Evolutionary conservation across 2,113 vertebrate species (phyloP), one percentile per base, ranked within the genome.

Genomic region (Nibea coibor): DNA sequence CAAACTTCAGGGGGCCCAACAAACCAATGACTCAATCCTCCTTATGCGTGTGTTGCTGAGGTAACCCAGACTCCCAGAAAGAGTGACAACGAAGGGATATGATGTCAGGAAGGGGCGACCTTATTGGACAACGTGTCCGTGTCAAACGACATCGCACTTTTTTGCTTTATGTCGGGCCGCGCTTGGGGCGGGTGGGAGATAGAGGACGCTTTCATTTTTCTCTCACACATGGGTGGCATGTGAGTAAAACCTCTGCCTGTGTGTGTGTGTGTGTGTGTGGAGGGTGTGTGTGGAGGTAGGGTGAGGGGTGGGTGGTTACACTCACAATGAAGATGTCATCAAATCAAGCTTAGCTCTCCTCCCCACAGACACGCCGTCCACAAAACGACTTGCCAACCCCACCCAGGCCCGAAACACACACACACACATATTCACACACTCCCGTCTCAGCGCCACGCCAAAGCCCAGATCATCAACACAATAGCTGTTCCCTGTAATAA

Each of bases 321-420:
- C 67, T 79, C 67, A 89, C 83, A 92, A 83, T 89, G 83, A 88
- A 92, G 87, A 92, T 89, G 87, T 89, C 89, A 91, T 72, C 35
- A 66, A 76, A 83, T 19, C 10, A 12, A 59, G 66, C 62, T 80
- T 64, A 66, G 76, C 80, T 59, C 89, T 54, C 35, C 56, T 73
- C 72, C 81, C 28, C 58, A 24, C 19, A 56, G 48, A 78, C 56
- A 15, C 54, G 56, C 31, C 2, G 42, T 64, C 39, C 24, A 20
- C 43, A 51, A 42, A 63, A 17, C 48, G 48, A 76, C 65, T 73
- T 9, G 53, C 57, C 48, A 59, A 72, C 73, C 50, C 68, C 61
- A 71, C 77, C 76, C 86, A 79, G 35, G 31, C 31, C 51, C 57
- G 51, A 59, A 39, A 39, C 35, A 39, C 35, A 71, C 53, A 68